Evolutionary conservation across 1,140 invertebrate species (phyloP).

Genomic region (Alviniconcha marisindica): DNA sequence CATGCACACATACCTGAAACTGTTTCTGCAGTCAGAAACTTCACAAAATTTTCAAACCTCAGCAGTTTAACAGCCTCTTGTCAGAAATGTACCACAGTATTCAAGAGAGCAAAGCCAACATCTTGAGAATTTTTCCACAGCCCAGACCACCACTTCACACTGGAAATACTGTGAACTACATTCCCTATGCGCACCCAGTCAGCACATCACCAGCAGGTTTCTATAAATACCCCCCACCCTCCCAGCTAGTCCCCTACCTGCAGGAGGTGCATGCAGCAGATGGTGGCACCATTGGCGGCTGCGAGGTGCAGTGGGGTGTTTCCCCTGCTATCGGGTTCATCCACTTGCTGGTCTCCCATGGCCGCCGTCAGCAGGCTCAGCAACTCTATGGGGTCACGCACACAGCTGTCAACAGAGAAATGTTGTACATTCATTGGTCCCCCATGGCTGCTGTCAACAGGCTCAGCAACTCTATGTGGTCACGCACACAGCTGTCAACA

Average conservation of each 20-base stretch:
- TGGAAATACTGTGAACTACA: too few species aligned
- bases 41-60: too few species aligned
- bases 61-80: too few species aligned
- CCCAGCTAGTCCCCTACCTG: constrained; percentile 70
- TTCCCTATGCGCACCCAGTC: too few species aligned
- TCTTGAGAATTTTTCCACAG: too few species aligned
- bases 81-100: too few species aligned
- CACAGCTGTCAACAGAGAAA: constrained; percentile 39
- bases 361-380: constrained; percentile 69
- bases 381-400: constrained; percentile 77
- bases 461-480: constrained; percentile 77
- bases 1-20: too few species aligned
- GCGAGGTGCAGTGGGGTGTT: constrained; percentile 77
- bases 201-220: too few species aligned
- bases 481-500: constrained; percentile 57
- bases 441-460: constrained; percentile 72
- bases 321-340: constrained; percentile 71
- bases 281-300: constrained; percentile 77
- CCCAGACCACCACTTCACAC: too few species aligned
- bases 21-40: too few species aligned
- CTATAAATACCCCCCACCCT: too few species aligned
- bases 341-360: constrained; percentile 72
- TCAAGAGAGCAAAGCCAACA: too few species aligned
- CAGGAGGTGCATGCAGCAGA: constrained; percentile 76
- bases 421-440: constrained; percentile 52